Conservation (phyloP, 2,113 vertebrate genomes). For the Varanus komodoensis region DNA sequence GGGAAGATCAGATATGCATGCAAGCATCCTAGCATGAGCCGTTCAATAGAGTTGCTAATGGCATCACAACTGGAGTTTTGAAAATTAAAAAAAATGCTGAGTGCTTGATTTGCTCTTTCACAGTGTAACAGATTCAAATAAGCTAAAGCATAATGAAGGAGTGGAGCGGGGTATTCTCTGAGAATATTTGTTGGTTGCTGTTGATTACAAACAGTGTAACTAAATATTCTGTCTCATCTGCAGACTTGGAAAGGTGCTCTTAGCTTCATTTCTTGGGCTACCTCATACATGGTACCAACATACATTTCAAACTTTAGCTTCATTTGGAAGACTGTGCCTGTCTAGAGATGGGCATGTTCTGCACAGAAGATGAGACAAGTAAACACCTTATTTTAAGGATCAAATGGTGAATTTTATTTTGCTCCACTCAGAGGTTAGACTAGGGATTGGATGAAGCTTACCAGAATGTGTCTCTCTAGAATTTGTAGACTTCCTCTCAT, state of each 20-base stretch:
- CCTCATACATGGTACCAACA: conserved; percentile 50
- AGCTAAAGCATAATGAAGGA: conserved; percentile 54
- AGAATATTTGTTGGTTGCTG: conserved; percentile 25
- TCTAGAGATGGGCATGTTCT: background rate
- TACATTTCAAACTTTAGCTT: background rate
- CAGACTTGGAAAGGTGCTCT: conserved; percentile 39
- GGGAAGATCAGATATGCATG: background rate
- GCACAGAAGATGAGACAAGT: background rate
- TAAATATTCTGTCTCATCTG: conserved; percentile 1
- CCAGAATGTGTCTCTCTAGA: too few species aligned
- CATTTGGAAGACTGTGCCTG: background rate
- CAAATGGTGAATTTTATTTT: background rate
- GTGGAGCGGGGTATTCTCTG: conserved; percentile 26
- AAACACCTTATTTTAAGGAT: background rate
- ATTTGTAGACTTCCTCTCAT: too few species aligned
- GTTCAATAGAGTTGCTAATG: conserved; percentile 10
- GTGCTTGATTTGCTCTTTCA: background rate
- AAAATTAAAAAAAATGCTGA: conserved; percentile 27
- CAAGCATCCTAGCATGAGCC: background rate
- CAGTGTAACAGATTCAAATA: conserved; percentile 34
- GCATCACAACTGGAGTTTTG: conserved; percentile 34
- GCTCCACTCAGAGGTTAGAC: background rate
- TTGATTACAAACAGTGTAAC: conserved; percentile 31
- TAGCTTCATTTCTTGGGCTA: conserved; percentile 31
- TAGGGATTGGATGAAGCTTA: too few species aligned